These are phyloP conservation scores for Threskiornis aethiopicus DNA, from an alignment of 2,797 vertebrate species.

Conservation along the genomic window DNA sequence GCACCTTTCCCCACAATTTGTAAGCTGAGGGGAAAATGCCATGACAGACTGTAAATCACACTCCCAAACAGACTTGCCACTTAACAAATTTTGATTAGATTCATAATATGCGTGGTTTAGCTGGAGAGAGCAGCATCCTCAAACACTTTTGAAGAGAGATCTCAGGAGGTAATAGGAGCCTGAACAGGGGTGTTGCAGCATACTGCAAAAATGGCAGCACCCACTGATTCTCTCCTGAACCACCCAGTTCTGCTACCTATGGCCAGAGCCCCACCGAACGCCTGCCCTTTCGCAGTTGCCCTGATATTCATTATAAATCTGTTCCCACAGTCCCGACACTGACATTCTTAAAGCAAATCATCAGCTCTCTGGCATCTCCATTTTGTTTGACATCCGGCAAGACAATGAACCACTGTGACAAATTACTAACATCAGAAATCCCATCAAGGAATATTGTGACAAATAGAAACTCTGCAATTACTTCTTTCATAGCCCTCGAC, in stretches of 20 bases:
- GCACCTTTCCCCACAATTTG: neutral
- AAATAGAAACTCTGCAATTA: constrained; percentile 61
- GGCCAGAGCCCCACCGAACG: rapidly evolving
- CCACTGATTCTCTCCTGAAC: neutral
- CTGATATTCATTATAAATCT: neutral
- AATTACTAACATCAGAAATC: constrained; percentile 48
- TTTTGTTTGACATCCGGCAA: constrained; percentile 1
- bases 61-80: neutral
- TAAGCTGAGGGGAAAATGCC: neutral
- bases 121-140: neutral
- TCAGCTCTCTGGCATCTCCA: constrained; percentile 5
- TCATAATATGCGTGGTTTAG: neutral
- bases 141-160: neutral
- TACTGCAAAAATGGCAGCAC: neutral
- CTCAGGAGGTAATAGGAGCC: neutral
- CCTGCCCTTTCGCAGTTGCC: neutral
- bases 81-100: neutral
- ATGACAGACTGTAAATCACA: neutral
- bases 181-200: rapidly evolving
- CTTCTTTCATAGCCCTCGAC: constrained; percentile 26
- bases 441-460: constrained; percentile 59
- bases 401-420: constrained; percentile 50
- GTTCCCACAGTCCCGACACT: neutral
- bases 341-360: constrained; percentile 2
- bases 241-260: neutral